Percentiles rank a stretch among this genome's conserved stretches.
Evolutionary conservation across 2,113 vertebrate genomes (phyloP).

Genomic region (Balaenoptera acutorostrata): DNA sequence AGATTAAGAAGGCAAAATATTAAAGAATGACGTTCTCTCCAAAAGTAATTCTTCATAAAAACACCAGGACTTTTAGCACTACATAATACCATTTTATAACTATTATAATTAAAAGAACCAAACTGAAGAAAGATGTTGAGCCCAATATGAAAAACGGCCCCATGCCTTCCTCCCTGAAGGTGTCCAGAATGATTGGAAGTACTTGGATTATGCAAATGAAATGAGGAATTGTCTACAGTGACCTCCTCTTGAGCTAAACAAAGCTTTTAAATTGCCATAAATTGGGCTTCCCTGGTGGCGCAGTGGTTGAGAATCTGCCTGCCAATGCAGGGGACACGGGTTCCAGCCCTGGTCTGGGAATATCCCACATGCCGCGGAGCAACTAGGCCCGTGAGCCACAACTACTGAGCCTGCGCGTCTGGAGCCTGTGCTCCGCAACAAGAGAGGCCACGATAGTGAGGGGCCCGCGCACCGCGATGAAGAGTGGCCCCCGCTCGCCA

Average conservation of each 20-base stretch:
- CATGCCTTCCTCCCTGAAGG: background rate
- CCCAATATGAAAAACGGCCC: background rate
- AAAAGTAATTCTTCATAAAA: slow-evolving; percentile 39
- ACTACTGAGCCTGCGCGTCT: no score
- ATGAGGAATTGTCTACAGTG: slow-evolving; percentile 11
- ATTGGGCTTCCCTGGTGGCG: background rate
- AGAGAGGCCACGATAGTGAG: no score
- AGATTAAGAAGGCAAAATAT: slow-evolving; percentile 30
- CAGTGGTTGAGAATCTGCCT: no score
- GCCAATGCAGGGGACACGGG: no score
- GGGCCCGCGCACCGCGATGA: no score
- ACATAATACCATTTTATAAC: slow-evolving; percentile 27
- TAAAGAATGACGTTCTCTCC: slow-evolving; percentile 6
- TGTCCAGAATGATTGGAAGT: background rate
- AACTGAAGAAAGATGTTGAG: background rate
- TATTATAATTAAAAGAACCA: slow-evolving; percentile 3
- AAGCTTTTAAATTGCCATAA: slow-evolving; percentile 39
- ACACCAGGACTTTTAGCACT: background rate
- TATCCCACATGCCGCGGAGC: no score
- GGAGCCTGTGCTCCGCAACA: no score
- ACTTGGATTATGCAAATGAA: slow-evolving; percentile 46
- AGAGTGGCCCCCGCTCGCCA: no score
- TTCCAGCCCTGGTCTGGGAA: no score
- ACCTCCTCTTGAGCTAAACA: slow-evolving; percentile 51
- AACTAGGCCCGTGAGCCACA: no score